phyloP scores from a whole-genome alignment of 2,888 invertebrate species.

The Ectemnius lituratus region DNA sequence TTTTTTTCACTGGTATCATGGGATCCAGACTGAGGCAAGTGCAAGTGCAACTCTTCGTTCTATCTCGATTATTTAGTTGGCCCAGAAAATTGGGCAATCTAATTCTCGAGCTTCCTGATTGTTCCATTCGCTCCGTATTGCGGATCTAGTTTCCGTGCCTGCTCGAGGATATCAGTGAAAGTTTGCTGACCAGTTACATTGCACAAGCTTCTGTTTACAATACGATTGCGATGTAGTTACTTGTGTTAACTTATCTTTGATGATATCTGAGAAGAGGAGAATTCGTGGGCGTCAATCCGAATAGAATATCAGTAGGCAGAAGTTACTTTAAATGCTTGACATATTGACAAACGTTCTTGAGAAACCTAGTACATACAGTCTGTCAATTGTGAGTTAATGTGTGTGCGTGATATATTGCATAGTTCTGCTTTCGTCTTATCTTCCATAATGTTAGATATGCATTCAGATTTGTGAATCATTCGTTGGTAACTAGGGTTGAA shows the following conservation, averaged over 20 bases:
- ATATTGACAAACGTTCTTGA: too few relatives aligned
- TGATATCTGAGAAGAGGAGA: too few relatives aligned
- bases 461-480: not conserved
- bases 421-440: not conserved
- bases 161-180: not conserved
- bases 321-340: too few relatives aligned
- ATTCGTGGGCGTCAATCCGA: too few relatives aligned
- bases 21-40: constrained; percentile 79
- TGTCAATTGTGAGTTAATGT: too few relatives aligned
- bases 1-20: constrained; percentile 78
- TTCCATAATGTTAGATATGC: not conserved
- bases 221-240: too few relatives aligned
- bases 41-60: constrained; percentile 28
- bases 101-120: not conserved
- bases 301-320: too few relatives aligned
- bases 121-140: not conserved
- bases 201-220: not conserved
- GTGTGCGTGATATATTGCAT: too few relatives aligned
- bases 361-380: too few relatives aligned
- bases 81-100: too few relatives aligned
- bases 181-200: not conserved
- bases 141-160: not conserved
- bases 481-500: not conserved
- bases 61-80: too few relatives aligned
- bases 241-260: too few relatives aligned